Base-by-base conservation (phyloP, 2,113 vertebrate species). In the Eublepharis macularius region DNA sequence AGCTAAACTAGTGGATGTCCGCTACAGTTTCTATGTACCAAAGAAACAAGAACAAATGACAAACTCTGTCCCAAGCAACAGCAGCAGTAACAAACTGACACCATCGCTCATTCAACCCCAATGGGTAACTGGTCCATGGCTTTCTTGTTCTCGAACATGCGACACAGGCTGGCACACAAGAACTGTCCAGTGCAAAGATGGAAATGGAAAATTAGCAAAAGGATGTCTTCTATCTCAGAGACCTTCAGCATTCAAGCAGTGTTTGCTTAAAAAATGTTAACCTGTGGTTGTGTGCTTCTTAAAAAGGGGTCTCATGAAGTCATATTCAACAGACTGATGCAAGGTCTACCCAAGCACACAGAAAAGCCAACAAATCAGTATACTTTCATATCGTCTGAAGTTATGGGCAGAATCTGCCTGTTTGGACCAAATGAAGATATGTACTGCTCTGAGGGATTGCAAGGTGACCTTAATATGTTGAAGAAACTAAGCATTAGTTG, bases 101-200 rank as follows among this genome's bases (percentile, higher is more conserved):
- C 91, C 93, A 0, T 73, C 89, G 4, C 39, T 93, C 1, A 80
- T 91, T 0, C 96, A 97, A 60, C 96, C 97, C 1, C 97, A 97
- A 86, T 99, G 99, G 99, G 96, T 98, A 86, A 98, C 97, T 0
- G 99, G 99, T 6, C 90, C 97, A 0, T 99, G 99, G 99, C 97
- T 99, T 70, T 96, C 95, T 74, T 99, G 99, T 86, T 98, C 99
- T 82, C 97, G 98, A 95, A 98, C 98, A 86, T 99, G 99, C 81
- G 98, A 99, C 95, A 98, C 97, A 0, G 98, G 98, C 81, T 99
- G 99, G 99, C 99, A 99, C 94, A 99, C 98, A 81, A 97, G 99
- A 94, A 99, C 98, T 36, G 99, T 99, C 63, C 99, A 99, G 92
- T 99, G 99, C 93, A 98, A 98, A 92, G 98, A 99, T 1, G 94